These are phyloP conservation scores for Aphidoletes aphidimyza DNA, from an alignment of 2,888 invertebrate genomes.

Conservation along the genomic window DNA sequence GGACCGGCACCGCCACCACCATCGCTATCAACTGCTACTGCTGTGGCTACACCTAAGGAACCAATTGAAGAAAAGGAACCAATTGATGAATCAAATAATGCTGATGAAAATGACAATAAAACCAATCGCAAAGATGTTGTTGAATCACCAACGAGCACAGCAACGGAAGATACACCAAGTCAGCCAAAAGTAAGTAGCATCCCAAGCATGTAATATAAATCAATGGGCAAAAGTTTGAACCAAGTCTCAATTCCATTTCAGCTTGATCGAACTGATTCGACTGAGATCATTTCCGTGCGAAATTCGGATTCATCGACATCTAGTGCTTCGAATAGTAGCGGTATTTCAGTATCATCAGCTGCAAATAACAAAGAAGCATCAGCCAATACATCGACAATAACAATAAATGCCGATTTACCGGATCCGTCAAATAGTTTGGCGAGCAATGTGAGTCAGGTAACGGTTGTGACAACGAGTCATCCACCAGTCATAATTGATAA, in stretches of 20 bases:
- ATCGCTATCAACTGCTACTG: conserved; percentile 59
- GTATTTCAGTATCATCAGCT: conserved; percentile 56
- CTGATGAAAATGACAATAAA: conserved; percentile 16
- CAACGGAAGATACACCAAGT: conserved; percentile 55
- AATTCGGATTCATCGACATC: conserved; percentile 11
- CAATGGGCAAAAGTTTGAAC: too few species aligned
- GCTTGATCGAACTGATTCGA: conserved; percentile 57
- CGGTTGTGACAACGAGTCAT: conserved; percentile 83
- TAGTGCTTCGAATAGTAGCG: conserved; percentile 38
- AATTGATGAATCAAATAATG: background rate
- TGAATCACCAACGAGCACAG: conserved; percentile 57
- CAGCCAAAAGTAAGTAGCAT: background rate
- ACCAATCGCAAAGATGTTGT: background rate
- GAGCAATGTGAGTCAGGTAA: conserved; percentile 78
- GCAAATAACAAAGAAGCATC: conserved; percentile 58
- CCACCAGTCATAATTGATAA: conserved; percentile 81
- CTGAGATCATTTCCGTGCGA: conserved; percentile 59
- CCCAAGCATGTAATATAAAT: too few species aligned
- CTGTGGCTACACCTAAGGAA: conserved; percentile 58
- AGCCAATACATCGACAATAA: conserved; percentile 64
- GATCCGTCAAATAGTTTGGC: conserved; percentile 77
- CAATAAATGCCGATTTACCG: conserved; percentile 64
- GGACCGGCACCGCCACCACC: conserved; percentile 84
- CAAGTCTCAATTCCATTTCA: background rate
- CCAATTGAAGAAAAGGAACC: background rate